Conservation (phyloP, 2,113 vertebrate species). For the Pomatorhinus ruficollis region DNA sequence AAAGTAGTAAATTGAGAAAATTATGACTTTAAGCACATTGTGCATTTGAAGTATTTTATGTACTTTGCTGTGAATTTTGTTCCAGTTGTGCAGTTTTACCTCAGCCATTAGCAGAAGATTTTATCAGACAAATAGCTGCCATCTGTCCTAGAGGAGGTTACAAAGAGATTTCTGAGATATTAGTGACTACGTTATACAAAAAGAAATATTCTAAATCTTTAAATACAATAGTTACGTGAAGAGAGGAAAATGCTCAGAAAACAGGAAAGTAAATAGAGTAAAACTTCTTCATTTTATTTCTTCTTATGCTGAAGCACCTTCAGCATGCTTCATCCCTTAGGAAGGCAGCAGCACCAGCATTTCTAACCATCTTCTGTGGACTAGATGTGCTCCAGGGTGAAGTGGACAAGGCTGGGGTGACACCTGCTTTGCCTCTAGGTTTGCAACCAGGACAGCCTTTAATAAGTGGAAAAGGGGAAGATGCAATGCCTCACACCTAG, state of each 20-base stretch:
- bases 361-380: not conserved
- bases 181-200: not conserved
- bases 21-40: not conserved
- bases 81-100: not conserved
- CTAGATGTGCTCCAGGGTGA: not conserved
- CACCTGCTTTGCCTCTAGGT: not conserved
- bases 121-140: not conserved
- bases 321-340: not conserved
- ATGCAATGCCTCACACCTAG: not conserved
- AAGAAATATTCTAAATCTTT: not conserved
- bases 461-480: not conserved
- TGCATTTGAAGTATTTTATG: not conserved
- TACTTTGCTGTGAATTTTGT: not conserved
- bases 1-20: not conserved
- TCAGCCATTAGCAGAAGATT: constrained; percentile 12
- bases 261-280: not conserved
- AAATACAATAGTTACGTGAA: not conserved
- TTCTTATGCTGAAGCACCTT: not conserved
- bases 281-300: not conserved
- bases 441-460: not conserved
- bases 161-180: constrained; percentile 30
- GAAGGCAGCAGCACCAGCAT: not conserved
- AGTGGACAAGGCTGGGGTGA: not conserved
- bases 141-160: constrained; percentile 25
- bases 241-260: not conserved